Evolutionary conservation across 2,797 vertebrate species (phyloP).

Genomic region (Pachyuromys duprasi): DNA sequence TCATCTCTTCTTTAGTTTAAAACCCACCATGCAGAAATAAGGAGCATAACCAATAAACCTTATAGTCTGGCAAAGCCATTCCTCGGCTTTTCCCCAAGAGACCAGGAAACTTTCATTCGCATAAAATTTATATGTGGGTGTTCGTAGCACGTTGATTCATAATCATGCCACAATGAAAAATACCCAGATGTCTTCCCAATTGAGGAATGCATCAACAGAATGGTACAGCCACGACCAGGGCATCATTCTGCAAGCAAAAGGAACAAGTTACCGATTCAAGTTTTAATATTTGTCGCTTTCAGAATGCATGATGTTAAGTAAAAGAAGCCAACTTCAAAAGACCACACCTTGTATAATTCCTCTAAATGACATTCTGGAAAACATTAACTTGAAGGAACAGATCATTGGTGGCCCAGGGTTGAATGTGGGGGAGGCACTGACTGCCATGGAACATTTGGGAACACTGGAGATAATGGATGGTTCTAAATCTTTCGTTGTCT

Average conservation of each 20-base stretch:
- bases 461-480: not conserved
- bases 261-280: not conserved
- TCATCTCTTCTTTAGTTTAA: slow-evolving; percentile 46
- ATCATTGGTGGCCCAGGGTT: not conserved
- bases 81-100: not conserved
- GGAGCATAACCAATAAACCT: not conserved
- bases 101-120: slow-evolving; percentile 3
- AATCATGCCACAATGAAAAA: not conserved
- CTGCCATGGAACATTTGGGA: not conserved
- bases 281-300: not conserved
- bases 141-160: not conserved
- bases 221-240: not conserved
- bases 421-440: not conserved
- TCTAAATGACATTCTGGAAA: slow-evolving; percentile 21
- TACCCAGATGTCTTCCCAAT: not conserved
- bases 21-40: not conserved
- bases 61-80: not conserved
- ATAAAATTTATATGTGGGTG: not conserved
- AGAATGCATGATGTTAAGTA: not conserved
- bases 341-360: not conserved
- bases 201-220: not conserved
- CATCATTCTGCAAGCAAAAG: not conserved
- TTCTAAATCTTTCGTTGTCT: not conserved
- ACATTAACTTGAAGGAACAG: not conserved
- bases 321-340: slow-evolving; percentile 52